Conservation (phyloP, 2,113 vertebrate species). For the Donacobius atricapilla region DNA sequence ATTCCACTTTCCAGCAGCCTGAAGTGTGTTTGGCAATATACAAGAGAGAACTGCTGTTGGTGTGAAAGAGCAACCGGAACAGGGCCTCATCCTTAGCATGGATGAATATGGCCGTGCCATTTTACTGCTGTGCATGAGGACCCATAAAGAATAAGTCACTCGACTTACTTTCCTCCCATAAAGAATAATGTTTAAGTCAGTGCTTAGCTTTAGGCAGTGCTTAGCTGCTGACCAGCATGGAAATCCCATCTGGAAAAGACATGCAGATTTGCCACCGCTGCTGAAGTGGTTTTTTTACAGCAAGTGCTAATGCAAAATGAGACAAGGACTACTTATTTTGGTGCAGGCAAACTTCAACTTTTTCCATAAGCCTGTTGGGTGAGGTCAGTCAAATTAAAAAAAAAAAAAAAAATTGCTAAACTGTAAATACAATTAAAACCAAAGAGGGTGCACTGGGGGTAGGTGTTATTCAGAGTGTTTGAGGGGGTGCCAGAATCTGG, state of each 20-base stretch:
- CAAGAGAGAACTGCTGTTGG: background rate
- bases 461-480: background rate
- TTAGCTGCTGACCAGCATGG: background rate
- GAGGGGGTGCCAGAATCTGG: background rate
- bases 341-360: background rate
- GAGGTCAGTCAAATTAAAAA: background rate
- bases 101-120: background rate
- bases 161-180: background rate
- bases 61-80: background rate
- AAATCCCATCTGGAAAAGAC: background rate
- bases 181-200: background rate
- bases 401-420: background rate
- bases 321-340: background rate
- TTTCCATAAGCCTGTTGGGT: background rate
- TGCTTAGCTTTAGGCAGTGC: background rate
- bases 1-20: background rate
- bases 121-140: background rate
- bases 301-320: background rate
- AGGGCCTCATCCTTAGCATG: background rate
- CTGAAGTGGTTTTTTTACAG: background rate
- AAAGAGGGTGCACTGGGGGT: background rate
- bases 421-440: background rate
- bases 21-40: slow-evolving; percentile 20
- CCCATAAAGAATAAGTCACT: background rate
- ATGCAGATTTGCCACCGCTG: background rate